Evolutionary conservation across 2,888 invertebrate species (phyloP).

Genomic region (Anoncus sp.): DNA sequence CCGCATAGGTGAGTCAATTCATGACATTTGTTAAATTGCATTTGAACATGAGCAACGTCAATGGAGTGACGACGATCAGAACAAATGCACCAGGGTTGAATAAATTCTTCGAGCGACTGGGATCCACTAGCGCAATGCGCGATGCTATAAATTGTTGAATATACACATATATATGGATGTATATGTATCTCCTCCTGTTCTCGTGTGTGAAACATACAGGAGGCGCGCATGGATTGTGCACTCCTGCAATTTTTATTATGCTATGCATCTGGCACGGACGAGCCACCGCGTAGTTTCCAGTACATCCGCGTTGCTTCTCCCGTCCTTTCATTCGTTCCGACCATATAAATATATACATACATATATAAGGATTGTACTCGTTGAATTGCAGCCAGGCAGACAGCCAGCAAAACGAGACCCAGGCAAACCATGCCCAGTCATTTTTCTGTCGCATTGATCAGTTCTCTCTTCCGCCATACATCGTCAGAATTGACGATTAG

Average conservation of each 20-base stretch:
- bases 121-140: conserved; percentile 27
- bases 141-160: conserved; percentile 49
- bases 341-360: conserved; percentile 5
- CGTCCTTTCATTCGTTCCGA: conserved; percentile 19
- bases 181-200: conserved; percentile 7
- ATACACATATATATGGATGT: conserved; percentile 2
- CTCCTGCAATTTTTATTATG: conserved; percentile 55
- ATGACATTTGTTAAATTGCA: conserved; percentile 35
- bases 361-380: not conserved
- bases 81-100: conserved; percentile 43
- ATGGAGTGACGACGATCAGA: conserved; percentile 56
- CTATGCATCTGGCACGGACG: conserved; percentile 50
- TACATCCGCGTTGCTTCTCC: conserved; percentile 12
- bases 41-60: conserved; percentile 31
- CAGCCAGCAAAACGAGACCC: conserved; percentile 40
- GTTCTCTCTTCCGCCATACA: conserved; percentile 47
- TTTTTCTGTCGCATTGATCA: conserved; percentile 58
- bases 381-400: conserved; percentile 49
- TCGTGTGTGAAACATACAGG: conserved; percentile 38
- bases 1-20: conserved; percentile 16
- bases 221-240: conserved; percentile 35
- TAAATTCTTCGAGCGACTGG: conserved; percentile 51
- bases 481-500: conserved; percentile 58
- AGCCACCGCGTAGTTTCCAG: conserved; percentile 31
- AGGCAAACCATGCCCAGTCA: conserved; percentile 38